phyloP scores from a whole-genome alignment of 2,113 vertebrate species.

The Sisor rabdophorus region DNA sequence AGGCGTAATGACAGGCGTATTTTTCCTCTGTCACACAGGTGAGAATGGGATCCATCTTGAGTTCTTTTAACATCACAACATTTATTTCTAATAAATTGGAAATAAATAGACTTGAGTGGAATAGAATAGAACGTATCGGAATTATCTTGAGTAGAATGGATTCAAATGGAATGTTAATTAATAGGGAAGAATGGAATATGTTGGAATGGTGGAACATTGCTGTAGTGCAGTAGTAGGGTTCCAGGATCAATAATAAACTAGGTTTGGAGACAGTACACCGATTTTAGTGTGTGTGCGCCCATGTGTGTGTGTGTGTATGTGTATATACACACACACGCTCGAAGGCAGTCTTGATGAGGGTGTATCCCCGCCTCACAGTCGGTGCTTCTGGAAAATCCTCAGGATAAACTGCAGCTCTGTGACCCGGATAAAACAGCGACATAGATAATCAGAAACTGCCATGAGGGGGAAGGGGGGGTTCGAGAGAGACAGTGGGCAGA shows the following conservation, averaged over 20 bases:
- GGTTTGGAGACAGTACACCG: not conserved
- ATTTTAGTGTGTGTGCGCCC: not conserved
- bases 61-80: too few species aligned
- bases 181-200: too few species aligned
- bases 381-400: not conserved
- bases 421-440: not conserved
- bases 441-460: too few species aligned
- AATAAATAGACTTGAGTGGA: too few species aligned
- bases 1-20: too few species aligned
- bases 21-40: too few species aligned
- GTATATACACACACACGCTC: too few species aligned
- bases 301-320: not conserved
- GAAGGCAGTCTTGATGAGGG: not conserved
- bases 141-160: too few species aligned
- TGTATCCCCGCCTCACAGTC: not conserved
- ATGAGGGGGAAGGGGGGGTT: not conserved
- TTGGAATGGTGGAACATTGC: not conserved
- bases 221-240: not conserved
- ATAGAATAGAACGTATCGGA: too few species aligned
- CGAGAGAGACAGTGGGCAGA: constrained; percentile 14
- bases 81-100: too few species aligned
- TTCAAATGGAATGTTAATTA: too few species aligned
- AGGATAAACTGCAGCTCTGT: not conserved
- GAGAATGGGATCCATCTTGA: too few species aligned
- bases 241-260: not conserved